Conservation (phyloP, 2,888 invertebrate species). For the Ecdyonurus torrentis region DNA sequence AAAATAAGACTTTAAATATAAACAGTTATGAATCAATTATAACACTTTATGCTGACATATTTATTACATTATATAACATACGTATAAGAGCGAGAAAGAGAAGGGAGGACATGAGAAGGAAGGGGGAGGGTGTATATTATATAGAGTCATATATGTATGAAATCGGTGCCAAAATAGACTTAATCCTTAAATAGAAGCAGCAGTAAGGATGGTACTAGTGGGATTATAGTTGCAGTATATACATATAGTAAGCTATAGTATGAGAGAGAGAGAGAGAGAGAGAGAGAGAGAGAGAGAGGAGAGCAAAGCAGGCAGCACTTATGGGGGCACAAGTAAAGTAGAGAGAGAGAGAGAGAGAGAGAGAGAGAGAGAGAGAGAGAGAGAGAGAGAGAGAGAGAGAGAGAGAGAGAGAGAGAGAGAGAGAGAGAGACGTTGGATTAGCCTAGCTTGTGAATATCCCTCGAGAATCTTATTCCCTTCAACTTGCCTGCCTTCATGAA, state of each 20-base stretch:
- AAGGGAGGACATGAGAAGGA: no score
- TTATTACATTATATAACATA: no score
- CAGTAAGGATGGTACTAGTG: neutral
- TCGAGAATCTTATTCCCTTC: neutral
- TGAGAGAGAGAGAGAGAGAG: neutral
- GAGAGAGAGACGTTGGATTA: neutral
- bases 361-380: neutral
- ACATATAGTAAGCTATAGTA: no score
- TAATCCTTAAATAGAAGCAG: neutral
- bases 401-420: neutral
- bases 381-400: slow-evolving; percentile 1
- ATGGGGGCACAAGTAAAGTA: neutral
- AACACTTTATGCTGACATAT: no score
- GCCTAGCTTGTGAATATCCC: no score
- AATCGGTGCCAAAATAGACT: neutral
- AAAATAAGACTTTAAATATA: no score
- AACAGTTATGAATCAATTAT: no score
- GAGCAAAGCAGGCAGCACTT: no score
- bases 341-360: no score
- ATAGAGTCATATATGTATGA: no score
- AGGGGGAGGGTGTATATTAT: no score
- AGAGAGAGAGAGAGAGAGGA: neutral
- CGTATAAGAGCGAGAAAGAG: no score
- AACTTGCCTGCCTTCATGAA: neutral
- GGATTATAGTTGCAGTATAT: neutral